These are phyloP conservation scores for Hypselothyrea guttata DNA, from an alignment of 2,888 invertebrate genomes.

Conservation along the genomic window DNA sequence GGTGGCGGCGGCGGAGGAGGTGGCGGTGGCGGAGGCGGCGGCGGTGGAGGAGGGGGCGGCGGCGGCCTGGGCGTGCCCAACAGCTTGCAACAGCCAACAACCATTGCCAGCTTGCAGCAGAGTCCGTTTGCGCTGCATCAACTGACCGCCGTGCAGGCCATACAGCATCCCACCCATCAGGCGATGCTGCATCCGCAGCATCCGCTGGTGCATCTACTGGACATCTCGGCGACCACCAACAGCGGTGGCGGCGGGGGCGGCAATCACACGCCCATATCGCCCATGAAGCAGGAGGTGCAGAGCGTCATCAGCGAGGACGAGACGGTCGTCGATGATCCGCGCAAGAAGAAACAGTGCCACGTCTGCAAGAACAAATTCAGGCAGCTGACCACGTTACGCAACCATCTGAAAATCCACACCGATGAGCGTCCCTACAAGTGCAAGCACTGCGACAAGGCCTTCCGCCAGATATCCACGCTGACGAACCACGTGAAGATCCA, in stretches of 20 bases:
- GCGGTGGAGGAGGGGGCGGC: constrained; percentile 41
- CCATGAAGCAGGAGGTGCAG: constrained; percentile 78
- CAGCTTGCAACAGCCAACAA: constrained; percentile 73
- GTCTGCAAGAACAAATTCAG: constrained; percentile 80
- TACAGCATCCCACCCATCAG: constrained; percentile 80
- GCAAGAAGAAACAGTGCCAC: constrained; percentile 80
- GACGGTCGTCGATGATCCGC: constrained; percentile 78
- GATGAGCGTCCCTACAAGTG: constrained; percentile 80
- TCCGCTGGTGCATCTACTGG: constrained; percentile 78
- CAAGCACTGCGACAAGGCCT: constrained; percentile 79
- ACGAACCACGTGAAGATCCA: constrained; percentile 80
- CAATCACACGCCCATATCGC: constrained; percentile 76
- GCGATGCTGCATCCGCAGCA: constrained; percentile 80
- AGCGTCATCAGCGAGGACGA: constrained; percentile 75
- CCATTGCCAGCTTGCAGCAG: constrained; percentile 76
- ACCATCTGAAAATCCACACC: constrained; percentile 80
- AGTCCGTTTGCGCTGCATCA: constrained; percentile 78
- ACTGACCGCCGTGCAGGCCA: constrained; percentile 79
- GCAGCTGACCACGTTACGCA: constrained; percentile 78
- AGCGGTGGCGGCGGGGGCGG: constrained; percentile 76
- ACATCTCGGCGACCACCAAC: constrained; percentile 76
- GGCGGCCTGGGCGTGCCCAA: constrained; percentile 56
- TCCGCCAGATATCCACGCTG: constrained; percentile 79
- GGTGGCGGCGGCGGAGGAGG: constrained; percentile 52
- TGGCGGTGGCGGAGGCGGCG: constrained; percentile 35